Evolutionary conservation across 2,797 vertebrate genomes (phyloP).

Genomic region (Hipposideros larvatus): DNA sequence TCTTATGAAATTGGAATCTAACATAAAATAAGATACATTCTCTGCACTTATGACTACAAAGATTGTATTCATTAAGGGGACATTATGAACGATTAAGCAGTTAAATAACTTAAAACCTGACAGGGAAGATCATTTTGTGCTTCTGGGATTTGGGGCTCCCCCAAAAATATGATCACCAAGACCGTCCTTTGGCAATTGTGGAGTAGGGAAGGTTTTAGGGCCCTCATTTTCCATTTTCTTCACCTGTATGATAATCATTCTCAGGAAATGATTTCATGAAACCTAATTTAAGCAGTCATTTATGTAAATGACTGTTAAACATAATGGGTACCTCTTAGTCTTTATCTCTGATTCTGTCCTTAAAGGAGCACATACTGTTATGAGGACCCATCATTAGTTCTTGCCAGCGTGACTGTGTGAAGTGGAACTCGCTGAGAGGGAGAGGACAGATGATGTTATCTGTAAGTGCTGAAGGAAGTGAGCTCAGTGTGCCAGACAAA

Average conservation of each 20-base stretch:
- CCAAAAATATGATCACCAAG: constrained; percentile 13
- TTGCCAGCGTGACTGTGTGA: not conserved
- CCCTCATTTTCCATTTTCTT: constrained; percentile 37
- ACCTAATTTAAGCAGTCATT: constrained; percentile 50
- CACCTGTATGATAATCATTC: constrained; percentile 32
- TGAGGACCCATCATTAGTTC: not conserved
- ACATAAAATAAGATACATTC: not conserved
- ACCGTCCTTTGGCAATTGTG: not conserved
- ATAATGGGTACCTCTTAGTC: not conserved
- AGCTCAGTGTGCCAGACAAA: not conserved
- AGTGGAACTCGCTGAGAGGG: not conserved
- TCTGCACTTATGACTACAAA: not conserved
- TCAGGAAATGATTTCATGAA: constrained; percentile 63
- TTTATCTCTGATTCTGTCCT: constrained; percentile 5
- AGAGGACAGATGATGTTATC: not conserved
- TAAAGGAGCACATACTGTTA: not conserved
- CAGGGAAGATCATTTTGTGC: constrained; percentile 29
- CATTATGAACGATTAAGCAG: constrained; percentile 16
- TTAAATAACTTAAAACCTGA: not conserved
- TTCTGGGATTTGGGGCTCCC: not conserved
- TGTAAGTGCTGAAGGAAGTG: not conserved
- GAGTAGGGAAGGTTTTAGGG: not conserved
- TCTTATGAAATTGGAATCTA: not conserved
- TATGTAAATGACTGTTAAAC: constrained; percentile 32
- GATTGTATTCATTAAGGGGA: not conserved